Base-by-base conservation (phyloP, 1,140 invertebrate species). In the Ladona fulva region DNA sequence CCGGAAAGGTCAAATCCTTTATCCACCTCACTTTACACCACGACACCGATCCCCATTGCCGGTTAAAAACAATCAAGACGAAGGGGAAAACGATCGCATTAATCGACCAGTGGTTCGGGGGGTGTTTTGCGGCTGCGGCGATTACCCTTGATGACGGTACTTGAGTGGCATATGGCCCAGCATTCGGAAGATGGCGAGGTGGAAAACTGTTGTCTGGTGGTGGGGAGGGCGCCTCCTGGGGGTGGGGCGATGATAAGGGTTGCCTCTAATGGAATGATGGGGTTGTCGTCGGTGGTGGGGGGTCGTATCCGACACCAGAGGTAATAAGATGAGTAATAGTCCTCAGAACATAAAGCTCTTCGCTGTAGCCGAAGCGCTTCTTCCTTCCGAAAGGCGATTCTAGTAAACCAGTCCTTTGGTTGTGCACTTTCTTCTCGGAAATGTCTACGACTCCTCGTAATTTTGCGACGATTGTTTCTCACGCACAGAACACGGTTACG, bases 101-200 rank as follows among this genome's bases (percentile, higher is more conserved):
- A 66, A 66, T 66, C 52, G 52, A 19, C 52, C 16, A 3, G 52
- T 37, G 29, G 29, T 37, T 37, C 29, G 52, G n/a, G 52, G 10
- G 52, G 52, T 66, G 52, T 66, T 66, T 66, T 6, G 52, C 14
- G 52, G 52, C 52, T 37, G 29, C 29, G 14, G 52, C 52, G 52
- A 66, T 66, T 66, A 66, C 16, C n/a, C 52, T 22, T 66, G 52
- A 66, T 66, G 52, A 66, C n/a, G 52, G 52, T 66, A 66, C 52
- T 66, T 66, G 52, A 66, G 52, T 66, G 52, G 52, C 52, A 66
- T 66, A 66, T 66, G 52, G 52, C n/a, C 52, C 16, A 66, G 52
- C 52, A 66, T 66, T 66, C n/a, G 52, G 52, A 66, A 66, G 52
- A 66, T 22, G 16, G 44, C 44, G 44, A 52, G 44, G 52, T 19